Evolutionary conservation across 2,888 invertebrate species (phyloP), one percentile per base, ranked within the genome.

Genomic region (Sphinx pinastri): DNA sequence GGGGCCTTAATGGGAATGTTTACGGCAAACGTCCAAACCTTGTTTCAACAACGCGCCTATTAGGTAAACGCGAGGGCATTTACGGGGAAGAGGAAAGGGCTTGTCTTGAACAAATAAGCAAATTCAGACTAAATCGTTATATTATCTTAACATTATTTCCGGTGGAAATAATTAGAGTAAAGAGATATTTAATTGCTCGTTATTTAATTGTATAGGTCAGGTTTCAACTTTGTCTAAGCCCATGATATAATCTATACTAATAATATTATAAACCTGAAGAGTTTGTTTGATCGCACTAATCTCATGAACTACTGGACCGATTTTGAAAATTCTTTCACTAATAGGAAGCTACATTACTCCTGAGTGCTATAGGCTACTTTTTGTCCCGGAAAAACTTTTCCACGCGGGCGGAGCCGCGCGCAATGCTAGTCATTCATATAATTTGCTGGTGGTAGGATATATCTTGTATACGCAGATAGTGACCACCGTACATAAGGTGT

Each of bases 71-170:
- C 79, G 79, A 81, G 75, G 76, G 75, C 77, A 77, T 81, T 73
- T 74, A 76, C 72, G 76, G 76, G 73, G 73, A 76, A 76, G 78
- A 78, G 80, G 80, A 79, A 83, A 83, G 79, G 81, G 81, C 80
- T 76, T 76, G 78, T 75, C 76, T 73, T 71, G 77, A 71, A 76
- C 77, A 84, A 81, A 83, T 78, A 81, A 82, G 77, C 79, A 78
- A 76, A 74, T 82, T 82, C 81, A 78, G 84, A 81, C 85, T 87
- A 86, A 86, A 87, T 89, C 82, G 84, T 82, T 79, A 84, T 78
- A 87, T 89, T 87, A 88, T 88, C 86, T 85, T 76, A 71, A 79
- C 75, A 79, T 81, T 79, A 84, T 86, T 87, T 90, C 91, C 90
- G 87, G 81, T 87, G 74, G 76, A 81, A 86, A 86, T 88, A 87